Percentiles rank a stretch among this genome's conserved stretches.
Evolutionary conservation across 2,888 invertebrate genomes (phyloP).

Genomic region (Lamproptera curius): DNA sequence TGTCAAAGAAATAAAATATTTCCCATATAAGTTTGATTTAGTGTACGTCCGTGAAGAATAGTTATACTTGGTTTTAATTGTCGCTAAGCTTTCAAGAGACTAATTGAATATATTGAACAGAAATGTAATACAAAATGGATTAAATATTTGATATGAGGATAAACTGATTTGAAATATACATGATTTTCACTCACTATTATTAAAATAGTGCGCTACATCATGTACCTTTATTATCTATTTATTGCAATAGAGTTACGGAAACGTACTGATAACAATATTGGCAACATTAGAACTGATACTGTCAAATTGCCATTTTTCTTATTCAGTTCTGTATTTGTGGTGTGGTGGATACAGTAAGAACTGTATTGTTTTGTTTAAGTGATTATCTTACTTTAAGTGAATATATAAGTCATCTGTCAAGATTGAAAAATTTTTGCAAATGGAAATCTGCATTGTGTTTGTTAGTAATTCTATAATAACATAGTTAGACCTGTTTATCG

Average conservation of each 20-base stretch:
- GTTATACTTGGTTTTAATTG: no score
- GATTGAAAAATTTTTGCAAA: constrained; percentile 11
- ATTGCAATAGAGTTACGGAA: neutral
- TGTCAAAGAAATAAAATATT: no score
- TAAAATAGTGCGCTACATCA: no score
- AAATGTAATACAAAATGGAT: no score
- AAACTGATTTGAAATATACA: no score
- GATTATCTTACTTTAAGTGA: constrained; percentile 25
- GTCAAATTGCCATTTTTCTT: constrained; percentile 53
- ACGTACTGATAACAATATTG: constrained; percentile 25
- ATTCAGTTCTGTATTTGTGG: constrained; percentile 38
- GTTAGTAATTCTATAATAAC: constrained; percentile 41
- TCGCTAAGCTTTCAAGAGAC: no score
- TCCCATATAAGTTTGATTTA: no score
- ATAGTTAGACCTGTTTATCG: constrained; percentile 72
- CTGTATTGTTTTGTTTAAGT: constrained; percentile 35
- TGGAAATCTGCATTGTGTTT: constrained; percentile 15
- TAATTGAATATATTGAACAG: no score
- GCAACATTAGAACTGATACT: constrained; percentile 29
- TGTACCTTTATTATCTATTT: neutral
- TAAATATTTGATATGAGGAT: no score
- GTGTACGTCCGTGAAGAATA: no score
- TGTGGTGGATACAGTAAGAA: constrained; percentile 31
- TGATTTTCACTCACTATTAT: no score
- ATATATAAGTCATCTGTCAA: constrained; percentile 3